Percentiles rank a stretch among this genome's conserved stretches.
phyloP scores from a whole-genome alignment of 2,888 invertebrate species.

The Lasioglossum leucozonium region DNA sequence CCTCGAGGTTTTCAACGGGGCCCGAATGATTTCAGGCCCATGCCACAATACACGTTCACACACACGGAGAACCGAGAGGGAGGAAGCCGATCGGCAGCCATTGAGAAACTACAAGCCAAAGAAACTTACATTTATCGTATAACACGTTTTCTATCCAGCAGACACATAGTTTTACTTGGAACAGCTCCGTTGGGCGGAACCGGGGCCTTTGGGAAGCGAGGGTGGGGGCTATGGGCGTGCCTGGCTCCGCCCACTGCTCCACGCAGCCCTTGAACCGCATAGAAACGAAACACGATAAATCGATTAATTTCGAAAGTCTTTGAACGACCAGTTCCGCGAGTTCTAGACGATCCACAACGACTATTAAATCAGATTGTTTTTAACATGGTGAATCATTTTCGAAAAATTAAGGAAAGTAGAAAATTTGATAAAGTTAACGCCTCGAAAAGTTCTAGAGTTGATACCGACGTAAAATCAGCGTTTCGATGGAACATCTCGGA shows the following conservation, averaged over 20 bases:
- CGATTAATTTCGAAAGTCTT: not conserved
- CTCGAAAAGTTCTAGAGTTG: not conserved
- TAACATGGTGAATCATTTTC: not conserved
- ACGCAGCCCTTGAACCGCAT: too few relatives aligned
- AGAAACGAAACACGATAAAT: not conserved
- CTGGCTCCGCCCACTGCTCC: not conserved
- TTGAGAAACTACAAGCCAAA: not conserved
- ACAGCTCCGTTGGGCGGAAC: too few relatives aligned
- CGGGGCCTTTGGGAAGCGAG: not conserved
- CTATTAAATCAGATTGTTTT: not conserved
- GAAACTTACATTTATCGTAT: not conserved
- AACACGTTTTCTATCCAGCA: not conserved
- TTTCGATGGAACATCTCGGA: not conserved
- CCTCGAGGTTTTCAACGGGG: not conserved
- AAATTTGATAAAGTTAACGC: not conserved
- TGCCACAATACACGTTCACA: conserved; percentile 30
- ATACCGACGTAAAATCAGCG: not conserved
- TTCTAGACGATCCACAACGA: not conserved
- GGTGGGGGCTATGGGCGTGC: not conserved
- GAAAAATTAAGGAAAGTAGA: not conserved
- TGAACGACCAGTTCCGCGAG: not conserved
- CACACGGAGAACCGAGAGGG: conserved; percentile 34
- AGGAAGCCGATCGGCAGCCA: not conserved
- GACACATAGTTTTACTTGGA: not conserved
- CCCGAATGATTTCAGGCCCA: conserved; percentile 21